Evolutionary conservation across 2,888 invertebrate genomes (phyloP), one percentile per base, ranked within the genome.

Genomic region (Cecidostiba fungosa): DNA sequence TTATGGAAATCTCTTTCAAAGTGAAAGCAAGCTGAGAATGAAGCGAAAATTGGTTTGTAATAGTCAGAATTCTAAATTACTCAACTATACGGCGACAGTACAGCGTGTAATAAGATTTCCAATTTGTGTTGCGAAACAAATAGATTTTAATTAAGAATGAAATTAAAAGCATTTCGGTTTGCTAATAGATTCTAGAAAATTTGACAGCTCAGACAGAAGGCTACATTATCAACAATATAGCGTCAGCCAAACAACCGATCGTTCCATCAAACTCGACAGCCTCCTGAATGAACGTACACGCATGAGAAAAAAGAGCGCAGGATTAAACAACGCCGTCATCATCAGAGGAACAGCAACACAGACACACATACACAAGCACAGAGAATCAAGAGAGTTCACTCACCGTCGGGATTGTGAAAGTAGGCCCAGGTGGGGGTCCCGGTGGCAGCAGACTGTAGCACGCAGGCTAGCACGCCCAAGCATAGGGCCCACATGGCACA

Each of bases 361-460:
- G n/a, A 5, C 36, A 70, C 10, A 36, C 29, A 70, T n/a, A 72
- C 26, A 26, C 14, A 29, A 0, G 16, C n/a, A 54, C 54, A 54
- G 19, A 54, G n/a, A 19, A 50, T 19, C 19, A 50, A 8, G 10
- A 47, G 43, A 39, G 82, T 69, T 72, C 74, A 94, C 95, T 94
- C 92, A 95, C 96, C 95, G 91, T 95, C 94, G 94, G 96, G 95
- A 93, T 95, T 96, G 92, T 95, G 95, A 94, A 96, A 98, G 93
- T 97, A 96, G 87, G 97, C 98, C 98, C 98, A 98, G 91, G 96
- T 95, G 76, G 98, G 98, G 91, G 97, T 95, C 88, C 97, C 97
- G 79, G 97, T 96, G 78, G 97, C 97, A 70, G 97, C 96, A 85
- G 97, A 96, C 90, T 97, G 97, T 89, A 98, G 95, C 87, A 96